phyloP scores from a whole-genome alignment of 2,888 invertebrate genomes.

The Pristionchus japonicus region DNA sequence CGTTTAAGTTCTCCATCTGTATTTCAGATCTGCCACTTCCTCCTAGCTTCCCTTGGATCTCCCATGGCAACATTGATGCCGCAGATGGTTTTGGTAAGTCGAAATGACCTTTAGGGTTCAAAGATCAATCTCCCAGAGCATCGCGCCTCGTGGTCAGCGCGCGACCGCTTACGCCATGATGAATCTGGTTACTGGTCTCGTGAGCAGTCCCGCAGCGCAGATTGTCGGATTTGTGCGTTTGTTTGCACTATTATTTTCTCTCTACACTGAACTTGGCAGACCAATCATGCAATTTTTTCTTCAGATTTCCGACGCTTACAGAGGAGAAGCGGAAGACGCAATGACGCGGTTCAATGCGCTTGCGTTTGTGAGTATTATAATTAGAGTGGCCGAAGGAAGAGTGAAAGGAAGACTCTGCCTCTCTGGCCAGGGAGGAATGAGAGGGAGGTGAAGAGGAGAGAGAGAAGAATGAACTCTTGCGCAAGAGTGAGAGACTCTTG shows the following conservation, averaged over 20 bases:
- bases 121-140: background rate
- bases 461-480: too few species aligned
- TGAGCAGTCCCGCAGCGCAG: constrained; percentile 32
- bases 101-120: background rate
- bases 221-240: background rate
- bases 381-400: too few species aligned
- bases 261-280: too few species aligned
- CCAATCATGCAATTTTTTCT: background rate
- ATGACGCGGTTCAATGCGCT: background rate
- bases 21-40: background rate
- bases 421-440: too few species aligned
- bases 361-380: background rate
- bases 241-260: background rate
- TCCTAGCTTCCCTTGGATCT: constrained; percentile 4
- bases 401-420: too few species aligned
- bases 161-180: constrained; percentile 28
- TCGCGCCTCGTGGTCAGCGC: constrained; percentile 32
- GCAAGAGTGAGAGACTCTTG: too few species aligned
- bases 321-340: constrained; percentile 16
- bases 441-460: too few species aligned
- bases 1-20: too few species aligned
- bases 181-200: constrained; percentile 19
- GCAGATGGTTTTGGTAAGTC: background rate
- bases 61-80: constrained; percentile 29
- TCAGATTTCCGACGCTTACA: background rate